Evolutionary conservation across 2,888 invertebrate species (phyloP).

Genomic region (Dicroscelio sp.): DNA sequence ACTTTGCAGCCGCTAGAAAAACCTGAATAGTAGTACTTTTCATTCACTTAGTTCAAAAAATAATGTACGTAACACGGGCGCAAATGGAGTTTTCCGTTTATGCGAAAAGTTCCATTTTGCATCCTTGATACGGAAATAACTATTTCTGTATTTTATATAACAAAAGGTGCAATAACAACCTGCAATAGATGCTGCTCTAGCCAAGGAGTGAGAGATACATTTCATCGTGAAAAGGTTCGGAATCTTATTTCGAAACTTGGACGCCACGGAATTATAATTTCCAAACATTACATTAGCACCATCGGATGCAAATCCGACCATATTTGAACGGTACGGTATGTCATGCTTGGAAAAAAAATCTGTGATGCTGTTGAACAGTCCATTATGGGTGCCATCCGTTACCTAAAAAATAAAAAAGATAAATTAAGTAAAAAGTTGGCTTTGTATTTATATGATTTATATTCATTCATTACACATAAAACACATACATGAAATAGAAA

Average conservation of each 20-base stretch:
- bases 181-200: conserved; percentile 87
- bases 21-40: too few species aligned
- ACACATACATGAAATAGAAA: too few species aligned
- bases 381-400: conserved; percentile 21
- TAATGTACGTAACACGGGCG: too few species aligned
- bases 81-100: too few species aligned
- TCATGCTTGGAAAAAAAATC: not conserved
- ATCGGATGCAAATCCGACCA: conserved; percentile 89
- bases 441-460: too few species aligned
- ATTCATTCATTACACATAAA: conserved; percentile 31
- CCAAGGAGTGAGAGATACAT: conserved; percentile 89
- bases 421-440: not conserved
- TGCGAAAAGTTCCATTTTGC: too few species aligned
- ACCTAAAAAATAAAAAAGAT: conserved; percentile 32
- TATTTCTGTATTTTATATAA: too few species aligned
- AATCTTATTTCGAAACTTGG: conserved; percentile 87
- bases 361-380: not conserved
- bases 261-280: conserved; percentile 85
- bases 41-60: too few species aligned
- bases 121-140: too few species aligned
- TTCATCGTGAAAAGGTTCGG: conserved; percentile 88
- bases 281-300: conserved; percentile 90
- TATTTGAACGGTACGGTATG: conserved; percentile 37
- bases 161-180: too few species aligned
- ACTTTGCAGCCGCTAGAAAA: too few species aligned